Percentiles rank a stretch among this genome's conserved stretches.
These are phyloP conservation scores for Nesometra sesokonis DNA, from an alignment of 35 echinoderm and acorn worm species.

Conservation along the genomic window DNA sequence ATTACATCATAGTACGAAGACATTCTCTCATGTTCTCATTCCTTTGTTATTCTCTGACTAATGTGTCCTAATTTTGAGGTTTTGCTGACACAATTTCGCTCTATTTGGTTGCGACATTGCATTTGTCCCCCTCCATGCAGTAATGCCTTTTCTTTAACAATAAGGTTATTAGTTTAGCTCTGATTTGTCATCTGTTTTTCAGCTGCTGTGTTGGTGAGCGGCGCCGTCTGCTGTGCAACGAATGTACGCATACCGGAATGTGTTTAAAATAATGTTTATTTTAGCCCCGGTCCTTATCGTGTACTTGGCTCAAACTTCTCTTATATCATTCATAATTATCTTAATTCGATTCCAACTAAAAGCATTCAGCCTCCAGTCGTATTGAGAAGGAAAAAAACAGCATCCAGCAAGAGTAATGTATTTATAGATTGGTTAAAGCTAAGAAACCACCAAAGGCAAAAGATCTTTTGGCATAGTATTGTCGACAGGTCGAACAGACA, in stretches of 20 bases:
- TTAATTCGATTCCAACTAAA: neutral
- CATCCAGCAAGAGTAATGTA: neutral
- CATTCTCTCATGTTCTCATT: neutral
- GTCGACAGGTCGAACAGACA: neutral
- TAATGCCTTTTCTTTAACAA: neutral
- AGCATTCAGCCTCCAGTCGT: neutral
- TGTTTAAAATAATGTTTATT: neutral
- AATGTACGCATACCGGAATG: neutral
- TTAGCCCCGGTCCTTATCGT: neutral
- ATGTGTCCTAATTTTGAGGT: neutral
- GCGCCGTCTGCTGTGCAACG: neutral
- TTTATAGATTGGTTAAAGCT: neutral
- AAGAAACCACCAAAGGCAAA: neutral
- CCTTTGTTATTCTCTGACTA: neutral
- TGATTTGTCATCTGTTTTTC: neutral
- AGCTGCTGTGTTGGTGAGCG: neutral
- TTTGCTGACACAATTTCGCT: neutral
- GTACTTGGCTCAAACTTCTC: neutral
- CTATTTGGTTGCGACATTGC: neutral
- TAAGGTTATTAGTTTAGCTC: neutral
- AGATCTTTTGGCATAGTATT: neutral
- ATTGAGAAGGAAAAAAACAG: neutral
- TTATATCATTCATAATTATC: neutral
- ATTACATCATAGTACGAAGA: neutral
- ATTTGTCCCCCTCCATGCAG: neutral